Conservation (phyloP, 1,140 invertebrate species). For the Drosophila cardini region DNA sequence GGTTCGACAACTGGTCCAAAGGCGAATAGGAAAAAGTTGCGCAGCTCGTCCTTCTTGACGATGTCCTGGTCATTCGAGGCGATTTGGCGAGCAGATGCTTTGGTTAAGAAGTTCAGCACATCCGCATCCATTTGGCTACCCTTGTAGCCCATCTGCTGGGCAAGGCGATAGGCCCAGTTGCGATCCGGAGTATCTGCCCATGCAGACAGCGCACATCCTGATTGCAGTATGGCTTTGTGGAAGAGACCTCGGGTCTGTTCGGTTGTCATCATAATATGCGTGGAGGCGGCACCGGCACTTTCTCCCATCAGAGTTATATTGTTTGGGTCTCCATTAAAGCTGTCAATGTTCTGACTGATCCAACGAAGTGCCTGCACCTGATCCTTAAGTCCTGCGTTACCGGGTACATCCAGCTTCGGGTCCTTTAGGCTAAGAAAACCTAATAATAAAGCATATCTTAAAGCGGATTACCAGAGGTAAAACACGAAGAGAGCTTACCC, state of each 20-base stretch:
- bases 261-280: conserved; percentile 87
- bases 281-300: conserved; percentile 85
- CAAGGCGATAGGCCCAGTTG: conserved; percentile 61
- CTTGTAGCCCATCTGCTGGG: conserved; percentile 66
- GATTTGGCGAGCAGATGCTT: conserved; percentile 85
- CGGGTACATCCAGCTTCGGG: conserved; percentile 72
- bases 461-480: neutral
- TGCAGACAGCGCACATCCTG: conserved; percentile 85
- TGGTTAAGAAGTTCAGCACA: conserved; percentile 53
- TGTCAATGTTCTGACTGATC: conserved; percentile 88
- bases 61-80: conserved; percentile 77
- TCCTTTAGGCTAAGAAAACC: conserved; percentile 82
- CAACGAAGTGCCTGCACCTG: conserved; percentile 86
- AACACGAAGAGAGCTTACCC: conserved; percentile 61
- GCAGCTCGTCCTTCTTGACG: conserved; percentile 54
- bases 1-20: conserved; percentile 77
- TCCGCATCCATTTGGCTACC: conserved; percentile 66
- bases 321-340: conserved; percentile 85
- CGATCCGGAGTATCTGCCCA: conserved; percentile 75
- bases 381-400: conserved; percentile 84
- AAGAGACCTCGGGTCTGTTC: conserved; percentile 84
- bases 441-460: conserved; percentile 11
- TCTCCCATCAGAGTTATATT: conserved; percentile 85
- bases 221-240: conserved; percentile 85
- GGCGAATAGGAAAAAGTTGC: conserved; percentile 50